phyloP scores from a whole-genome alignment of 30 jellyfish, hydroid and myxozoan species.

The Clytia hemisphaerica region DNA sequence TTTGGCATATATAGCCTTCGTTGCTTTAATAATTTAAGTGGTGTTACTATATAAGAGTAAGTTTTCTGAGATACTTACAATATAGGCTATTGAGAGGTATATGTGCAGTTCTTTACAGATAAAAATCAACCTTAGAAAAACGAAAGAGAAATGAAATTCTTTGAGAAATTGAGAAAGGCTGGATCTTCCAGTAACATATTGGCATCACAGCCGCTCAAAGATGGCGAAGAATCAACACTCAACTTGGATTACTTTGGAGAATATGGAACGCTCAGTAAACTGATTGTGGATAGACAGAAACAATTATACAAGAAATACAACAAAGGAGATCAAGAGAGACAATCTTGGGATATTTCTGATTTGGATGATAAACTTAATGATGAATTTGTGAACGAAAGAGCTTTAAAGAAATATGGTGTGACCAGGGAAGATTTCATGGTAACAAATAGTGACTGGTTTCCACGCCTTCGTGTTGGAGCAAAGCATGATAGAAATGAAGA shows the following conservation, averaged over 20 bases:
- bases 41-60: too few species aligned
- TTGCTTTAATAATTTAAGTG: too few species aligned
- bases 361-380: not conserved
- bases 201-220: too few species aligned
- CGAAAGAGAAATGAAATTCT: too few species aligned
- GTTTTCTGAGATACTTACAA: too few species aligned
- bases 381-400: conserved; percentile 8
- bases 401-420: not conserved
- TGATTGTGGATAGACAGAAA: not conserved
- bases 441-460: conserved; percentile 9
- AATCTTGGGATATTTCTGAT: not conserved
- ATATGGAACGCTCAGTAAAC: conserved; percentile 3
- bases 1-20: too few species aligned
- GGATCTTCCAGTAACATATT: too few species aligned
- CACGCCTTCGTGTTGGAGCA: conserved; percentile 3
- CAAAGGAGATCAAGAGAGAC: not conserved
- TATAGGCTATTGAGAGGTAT: too few species aligned
- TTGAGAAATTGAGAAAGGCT: too few species aligned
- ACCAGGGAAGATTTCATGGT: not conserved
- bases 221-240: too few species aligned
- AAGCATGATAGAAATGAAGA: conserved; percentile 2
- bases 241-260: conserved; percentile 12
- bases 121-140: too few species aligned
- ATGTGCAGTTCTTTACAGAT: too few species aligned
- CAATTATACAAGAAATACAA: not conserved